Percentiles rank a stretch among this genome's conserved stretches.
Evolutionary conservation across 2,113 vertebrate species (phyloP).

Genomic region (Elanus axillaris): DNA sequence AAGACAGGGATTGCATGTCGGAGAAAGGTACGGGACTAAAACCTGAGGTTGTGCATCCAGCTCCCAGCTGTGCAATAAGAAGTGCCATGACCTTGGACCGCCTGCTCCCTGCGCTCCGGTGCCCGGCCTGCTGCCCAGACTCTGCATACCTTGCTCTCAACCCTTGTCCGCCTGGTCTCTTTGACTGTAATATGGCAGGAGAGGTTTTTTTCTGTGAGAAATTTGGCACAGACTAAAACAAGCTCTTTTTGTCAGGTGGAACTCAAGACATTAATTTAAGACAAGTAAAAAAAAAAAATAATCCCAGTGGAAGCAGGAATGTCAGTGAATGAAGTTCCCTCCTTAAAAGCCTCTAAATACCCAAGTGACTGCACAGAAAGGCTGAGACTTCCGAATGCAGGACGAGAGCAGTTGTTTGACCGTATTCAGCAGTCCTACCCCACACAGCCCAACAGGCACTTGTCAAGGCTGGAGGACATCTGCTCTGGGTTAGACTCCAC

Average conservation of each 20-base stretch:
- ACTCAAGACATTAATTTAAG: not conserved
- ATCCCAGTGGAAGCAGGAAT: not conserved
- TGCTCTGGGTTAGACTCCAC: rapidly evolving
- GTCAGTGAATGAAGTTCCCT: not conserved
- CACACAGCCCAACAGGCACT: not conserved
- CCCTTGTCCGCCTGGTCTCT: not conserved
- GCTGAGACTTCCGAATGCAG: not conserved
- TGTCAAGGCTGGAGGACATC: not conserved
- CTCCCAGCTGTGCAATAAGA: not conserved
- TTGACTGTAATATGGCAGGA: not conserved
- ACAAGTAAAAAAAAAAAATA: not conserved
- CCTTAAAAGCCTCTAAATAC: not conserved
- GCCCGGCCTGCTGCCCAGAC: not conserved
- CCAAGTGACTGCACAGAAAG: not conserved
- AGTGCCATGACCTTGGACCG: not conserved
- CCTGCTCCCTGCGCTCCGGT: not conserved
- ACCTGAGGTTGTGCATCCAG: not conserved
- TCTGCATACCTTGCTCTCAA: not conserved
- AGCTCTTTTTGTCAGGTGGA: not conserved
- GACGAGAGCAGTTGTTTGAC: rapidly evolving
- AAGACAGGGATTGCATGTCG: not conserved
- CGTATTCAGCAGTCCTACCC: not conserved
- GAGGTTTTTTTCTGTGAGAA: not conserved
- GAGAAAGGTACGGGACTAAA: not conserved
- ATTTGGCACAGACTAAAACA: not conserved